phyloP scores from a whole-genome alignment of 2,797 vertebrate genomes.

The Pseudotriccus pelzelni region DNA sequence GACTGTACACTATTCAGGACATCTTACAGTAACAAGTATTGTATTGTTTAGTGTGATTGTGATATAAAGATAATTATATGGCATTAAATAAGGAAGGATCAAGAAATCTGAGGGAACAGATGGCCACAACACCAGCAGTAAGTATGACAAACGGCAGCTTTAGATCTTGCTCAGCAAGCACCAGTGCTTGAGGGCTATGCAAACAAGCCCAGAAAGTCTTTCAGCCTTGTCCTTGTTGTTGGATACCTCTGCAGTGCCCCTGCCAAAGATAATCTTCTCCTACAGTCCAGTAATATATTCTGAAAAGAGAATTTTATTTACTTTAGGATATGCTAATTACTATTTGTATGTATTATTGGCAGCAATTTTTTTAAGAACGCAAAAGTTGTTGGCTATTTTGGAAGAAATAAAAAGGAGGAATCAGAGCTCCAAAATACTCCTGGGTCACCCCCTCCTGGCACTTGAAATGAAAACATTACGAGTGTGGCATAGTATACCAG shows the following conservation, averaged over 20 bases:
- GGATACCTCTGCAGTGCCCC: not conserved
- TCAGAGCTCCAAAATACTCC: not conserved
- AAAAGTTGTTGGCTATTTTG: not conserved
- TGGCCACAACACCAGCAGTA: not conserved
- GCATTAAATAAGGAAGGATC: not conserved
- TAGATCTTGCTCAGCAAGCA: not conserved
- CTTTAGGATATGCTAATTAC: not conserved
- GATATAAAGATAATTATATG: not conserved
- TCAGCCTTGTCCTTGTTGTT: not conserved
- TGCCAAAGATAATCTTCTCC: slow-evolving; percentile 25
- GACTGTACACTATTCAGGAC: not conserved
- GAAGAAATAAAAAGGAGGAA: not conserved
- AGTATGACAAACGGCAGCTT: not conserved
- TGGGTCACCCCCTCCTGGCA: not conserved
- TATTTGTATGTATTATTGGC: not conserved
- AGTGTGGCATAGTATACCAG: not conserved
- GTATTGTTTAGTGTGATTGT: not conserved
- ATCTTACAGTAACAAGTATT: not conserved
- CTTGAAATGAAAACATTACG: not conserved
- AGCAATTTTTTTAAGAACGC: not conserved
- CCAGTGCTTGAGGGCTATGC: not conserved
- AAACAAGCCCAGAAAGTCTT: slow-evolving; percentile 3
- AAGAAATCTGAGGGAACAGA: not conserved
- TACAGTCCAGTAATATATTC: not conserved
- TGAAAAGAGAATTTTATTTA: not conserved